Base-by-base conservation (phyloP, 2,113 vertebrate species). In the Tylochromis polylepis region DNA sequence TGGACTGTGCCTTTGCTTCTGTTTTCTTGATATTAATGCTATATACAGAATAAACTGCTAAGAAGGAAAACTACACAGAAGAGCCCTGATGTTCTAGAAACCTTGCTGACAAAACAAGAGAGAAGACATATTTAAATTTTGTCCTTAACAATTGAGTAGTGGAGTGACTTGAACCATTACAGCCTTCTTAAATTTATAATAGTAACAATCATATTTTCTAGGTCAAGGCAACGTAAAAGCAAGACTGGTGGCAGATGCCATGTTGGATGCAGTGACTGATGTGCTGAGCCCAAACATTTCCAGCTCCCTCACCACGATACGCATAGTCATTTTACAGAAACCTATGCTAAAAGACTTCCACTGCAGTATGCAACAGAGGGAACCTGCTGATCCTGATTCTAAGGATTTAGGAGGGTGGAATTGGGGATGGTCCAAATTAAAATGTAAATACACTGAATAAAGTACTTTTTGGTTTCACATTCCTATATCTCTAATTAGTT, bases 241-340 rank as follows among this genome's bases (percentile, higher is more conserved):
- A n/a, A 87, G 41, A 65, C 80, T 88, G 8, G 96, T 96, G 8
- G 96, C 96, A 14, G 95, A 96, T 24, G 88, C 94, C 81, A 96
- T 97, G 95, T 78, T 97, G 85, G 95, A 96, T 36, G 95, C 90
- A 38, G 85, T 96, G 11, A 77, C 93, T 24, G 94, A 95, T 1
- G 92, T 94, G 60, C 36, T 94, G 53, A 89, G 22, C 4, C 88
- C 92, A 83, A 91, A 87, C 53, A 4, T 89, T 18, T 34, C 77
- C 5, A 77, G 82, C 7, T 58, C 82, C 8, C 79, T 97, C 49
- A 89, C 81, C 51, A 90, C 82, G 8, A 29, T 97, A 59, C 90
- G 94, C 29, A 86, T 97, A 3, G 93, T 97, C 8, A 91, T 96
- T 84, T 96, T 96, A 65, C 86, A 96, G 78, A 36, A 85, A 3